These are phyloP conservation scores for Ochropleura leucogaster DNA, from an alignment of 2,888 invertebrate species.

Conservation along the genomic window DNA sequence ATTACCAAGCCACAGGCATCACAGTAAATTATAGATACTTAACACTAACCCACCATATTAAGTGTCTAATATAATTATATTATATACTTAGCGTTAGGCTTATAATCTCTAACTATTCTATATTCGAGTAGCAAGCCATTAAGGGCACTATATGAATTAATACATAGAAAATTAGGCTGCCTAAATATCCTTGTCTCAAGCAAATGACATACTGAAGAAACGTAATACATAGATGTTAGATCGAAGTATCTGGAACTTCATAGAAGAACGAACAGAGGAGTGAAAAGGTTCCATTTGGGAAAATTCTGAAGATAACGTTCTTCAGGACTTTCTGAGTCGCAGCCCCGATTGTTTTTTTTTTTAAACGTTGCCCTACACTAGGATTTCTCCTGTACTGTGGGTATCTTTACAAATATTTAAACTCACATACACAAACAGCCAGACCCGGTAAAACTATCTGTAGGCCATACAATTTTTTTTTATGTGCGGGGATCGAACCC, in stretches of 20 bases:
- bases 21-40: not conserved
- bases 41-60: not conserved
- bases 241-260: not conserved
- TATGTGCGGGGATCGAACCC: too few relatives aligned
- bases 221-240: not conserved
- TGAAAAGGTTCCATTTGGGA: too few relatives aligned
- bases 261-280: too few relatives aligned
- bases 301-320: not conserved
- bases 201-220: not conserved
- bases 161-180: not conserved
- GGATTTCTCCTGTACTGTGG: too few relatives aligned
- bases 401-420: too few relatives aligned
- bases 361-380: too few relatives aligned
- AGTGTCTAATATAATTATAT: too few relatives aligned
- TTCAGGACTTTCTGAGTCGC: not conserved
- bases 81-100: slow-evolving; percentile 1
- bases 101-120: slow-evolving; percentile 14
- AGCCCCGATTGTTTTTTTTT: not conserved
- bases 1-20: not conserved
- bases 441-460: too few relatives aligned
- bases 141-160: slow-evolving; percentile 3
- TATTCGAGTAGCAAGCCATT: slow-evolving; percentile 17
- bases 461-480: too few relatives aligned
- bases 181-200: not conserved
- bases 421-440: too few relatives aligned